Base-by-base conservation (phyloP, 2,888 invertebrate species). In the Eilema griseolum region DNA sequence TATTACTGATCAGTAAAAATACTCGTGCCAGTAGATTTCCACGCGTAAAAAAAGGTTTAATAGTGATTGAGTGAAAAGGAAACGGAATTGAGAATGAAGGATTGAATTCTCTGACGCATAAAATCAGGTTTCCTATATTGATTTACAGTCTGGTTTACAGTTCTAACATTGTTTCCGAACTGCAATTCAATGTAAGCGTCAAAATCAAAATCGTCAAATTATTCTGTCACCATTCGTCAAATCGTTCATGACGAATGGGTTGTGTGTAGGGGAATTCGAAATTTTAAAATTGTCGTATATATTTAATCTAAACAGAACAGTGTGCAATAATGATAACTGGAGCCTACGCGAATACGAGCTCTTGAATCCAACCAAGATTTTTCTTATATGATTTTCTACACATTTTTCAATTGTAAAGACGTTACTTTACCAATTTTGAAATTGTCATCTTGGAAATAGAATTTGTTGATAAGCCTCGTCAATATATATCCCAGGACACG, bases 401-500 rank as follows among this genome's bases (percentile, higher is more conserved):
- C 83, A 85, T 84, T 78, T 80, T 82, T 46, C 23, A 33, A 65
- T 56, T 23, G 3, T 75, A 20, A 20, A 28, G 12, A 71, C 69
- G 56, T 31, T 33, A 33, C 93, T 92, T 95, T 91, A 98, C 98
- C 98, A 90, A 99, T 97, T 96, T 98, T 98, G 83, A 99, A 97
- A 91, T 98, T 98, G 75, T 98, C 98, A 91, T 97, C 97, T 89
- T 97, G 97, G 83, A 98, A 97, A 87, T 98, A 97, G 92, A 99
- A 97, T 87, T 97, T 97, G 94, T 99, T 99, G 68, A 98, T 96
- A 70, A 99, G 96, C 90, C 98, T 97, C 12, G 99, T 99, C 69
- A 99, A 96, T 85, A 99, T 96, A 88, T 98, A 97, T 37, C 99
- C 99, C 81, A 98, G 96, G 5, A 99, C 97, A 75, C 99, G 96